A percentile compares a stretch with the other conserved stretches of the same genome.
phyloP scores from a whole-genome alignment of 2,113 vertebrate species.

The Tautogolabrus adspersus region DNA sequence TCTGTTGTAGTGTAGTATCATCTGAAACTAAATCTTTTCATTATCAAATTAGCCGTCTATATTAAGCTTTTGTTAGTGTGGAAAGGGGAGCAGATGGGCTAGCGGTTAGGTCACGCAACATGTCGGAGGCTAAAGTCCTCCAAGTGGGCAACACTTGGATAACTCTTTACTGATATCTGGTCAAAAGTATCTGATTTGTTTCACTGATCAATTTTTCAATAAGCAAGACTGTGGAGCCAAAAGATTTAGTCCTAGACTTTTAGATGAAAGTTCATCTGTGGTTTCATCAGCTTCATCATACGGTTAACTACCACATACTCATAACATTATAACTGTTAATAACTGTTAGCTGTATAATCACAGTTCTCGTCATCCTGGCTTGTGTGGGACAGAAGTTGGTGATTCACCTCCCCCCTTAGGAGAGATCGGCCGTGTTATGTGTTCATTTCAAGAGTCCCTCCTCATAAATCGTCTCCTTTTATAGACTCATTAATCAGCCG shows the following conservation, averaged over 20 bases:
- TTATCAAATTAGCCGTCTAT: no score
- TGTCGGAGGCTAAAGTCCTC: no score
- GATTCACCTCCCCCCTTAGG: constrained; percentile 6
- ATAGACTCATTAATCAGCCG: constrained; percentile 55
- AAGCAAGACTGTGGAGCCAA: no score
- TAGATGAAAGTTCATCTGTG: not conserved
- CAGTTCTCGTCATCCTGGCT: not conserved
- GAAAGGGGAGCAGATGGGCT: no score
- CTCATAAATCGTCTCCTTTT: constrained; percentile 33
- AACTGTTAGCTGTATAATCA: constrained; percentile 4
- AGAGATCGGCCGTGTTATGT: constrained; percentile 20
- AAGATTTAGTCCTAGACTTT: no score
- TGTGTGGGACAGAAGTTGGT: not conserved
- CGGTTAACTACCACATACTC: no score
- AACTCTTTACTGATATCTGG: no score
- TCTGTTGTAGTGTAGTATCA: not conserved
- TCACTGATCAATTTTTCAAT: no score
- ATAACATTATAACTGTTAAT: constrained; percentile 6
- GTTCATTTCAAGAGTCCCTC: constrained; percentile 37
- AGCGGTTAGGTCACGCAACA: no score
- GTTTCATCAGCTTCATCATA: not conserved
- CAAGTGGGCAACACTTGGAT: no score
- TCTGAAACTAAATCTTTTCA: not conserved
- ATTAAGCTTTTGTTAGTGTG: no score
- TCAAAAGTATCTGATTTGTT: no score